These are phyloP conservation scores for Sphecodes monilicornis DNA, from an alignment of 2,888 invertebrate genomes.

Conservation along the genomic window DNA sequence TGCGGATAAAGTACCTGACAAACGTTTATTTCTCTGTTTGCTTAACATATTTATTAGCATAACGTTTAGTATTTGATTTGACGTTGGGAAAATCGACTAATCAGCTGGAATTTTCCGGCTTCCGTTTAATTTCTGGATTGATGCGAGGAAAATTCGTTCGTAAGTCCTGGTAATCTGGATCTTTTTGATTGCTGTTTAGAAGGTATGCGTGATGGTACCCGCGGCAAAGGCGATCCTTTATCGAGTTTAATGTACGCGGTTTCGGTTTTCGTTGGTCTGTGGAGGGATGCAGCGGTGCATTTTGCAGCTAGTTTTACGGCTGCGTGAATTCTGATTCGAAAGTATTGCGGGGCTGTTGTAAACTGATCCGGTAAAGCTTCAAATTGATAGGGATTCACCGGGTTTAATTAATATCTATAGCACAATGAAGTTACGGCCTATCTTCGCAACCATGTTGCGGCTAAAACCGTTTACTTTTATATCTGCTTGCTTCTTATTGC, in stretches of 20 bases:
- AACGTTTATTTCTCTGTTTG: not conserved
- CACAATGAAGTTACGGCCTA: not conserved
- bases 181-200: not conserved
- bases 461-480: not conserved
- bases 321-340: not conserved
- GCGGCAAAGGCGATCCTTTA: not conserved
- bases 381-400: conserved; percentile 3
- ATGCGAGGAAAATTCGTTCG: not conserved
- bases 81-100: not conserved
- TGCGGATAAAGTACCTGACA: too few species aligned
- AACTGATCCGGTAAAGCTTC: not conserved
- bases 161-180: not conserved
- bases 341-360: not conserved
- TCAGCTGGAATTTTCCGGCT: not conserved
- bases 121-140: not conserved
- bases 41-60: not conserved
- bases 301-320: not conserved
- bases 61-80: not conserved
- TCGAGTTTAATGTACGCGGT: not conserved
- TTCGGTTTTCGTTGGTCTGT: not conserved
- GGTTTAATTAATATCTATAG: not conserved
- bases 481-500: not conserved
- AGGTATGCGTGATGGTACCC: not conserved
- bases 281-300: not conserved
- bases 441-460: not conserved